Percentiles rank a stretch among this genome's conserved stretches.
Conservation (phyloP, 2,113 vertebrate genomes). For the Acrocephalus arundinaceus region DNA sequence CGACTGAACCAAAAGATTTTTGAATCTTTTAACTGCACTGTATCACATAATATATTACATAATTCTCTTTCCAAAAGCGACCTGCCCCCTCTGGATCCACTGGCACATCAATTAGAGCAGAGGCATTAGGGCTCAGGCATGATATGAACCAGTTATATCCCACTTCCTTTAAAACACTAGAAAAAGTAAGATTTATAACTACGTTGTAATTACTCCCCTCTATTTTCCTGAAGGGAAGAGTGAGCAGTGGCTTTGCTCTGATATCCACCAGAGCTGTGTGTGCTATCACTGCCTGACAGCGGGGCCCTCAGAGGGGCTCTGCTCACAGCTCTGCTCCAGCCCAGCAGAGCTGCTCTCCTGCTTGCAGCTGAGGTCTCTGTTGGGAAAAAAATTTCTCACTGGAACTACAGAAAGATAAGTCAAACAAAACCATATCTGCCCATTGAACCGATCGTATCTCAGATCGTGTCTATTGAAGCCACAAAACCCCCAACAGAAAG, state of each 20-base stretch:
- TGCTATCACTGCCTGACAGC: background rate
- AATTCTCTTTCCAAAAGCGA: background rate
- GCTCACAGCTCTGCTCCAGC: background rate
- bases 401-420: background rate
- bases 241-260: background rate
- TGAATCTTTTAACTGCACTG: background rate
- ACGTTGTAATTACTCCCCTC: background rate
- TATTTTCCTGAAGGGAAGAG: background rate
- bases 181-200: background rate
- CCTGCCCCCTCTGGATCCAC: background rate
- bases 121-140: background rate
- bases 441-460: background rate
- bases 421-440: background rate
- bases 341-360: background rate
- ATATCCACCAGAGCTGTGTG: too few species aligned
- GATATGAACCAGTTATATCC: background rate
- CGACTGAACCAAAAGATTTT: background rate
- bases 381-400: background rate
- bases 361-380: conserved; percentile 32
- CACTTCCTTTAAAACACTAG: background rate
- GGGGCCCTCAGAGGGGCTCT: background rate
- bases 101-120: background rate
- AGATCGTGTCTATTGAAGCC: background rate
- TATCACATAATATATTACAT: background rate
- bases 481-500: background rate